phyloP scores from a whole-genome alignment of 2,113 vertebrate species.

The Dipodomys merriami region DNA sequence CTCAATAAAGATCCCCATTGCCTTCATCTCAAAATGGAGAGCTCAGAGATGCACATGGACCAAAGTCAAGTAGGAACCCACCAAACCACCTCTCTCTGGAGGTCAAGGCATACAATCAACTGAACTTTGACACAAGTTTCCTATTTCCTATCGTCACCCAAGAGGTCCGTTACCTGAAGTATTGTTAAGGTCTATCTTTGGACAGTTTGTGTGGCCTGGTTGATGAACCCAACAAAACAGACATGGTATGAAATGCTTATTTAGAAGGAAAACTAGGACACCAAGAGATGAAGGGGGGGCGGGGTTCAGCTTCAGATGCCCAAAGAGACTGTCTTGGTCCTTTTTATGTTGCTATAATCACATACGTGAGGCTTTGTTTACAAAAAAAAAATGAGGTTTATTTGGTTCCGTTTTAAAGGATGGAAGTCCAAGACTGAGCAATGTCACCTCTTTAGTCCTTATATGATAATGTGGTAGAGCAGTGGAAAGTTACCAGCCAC shows the following conservation, averaged over 20 bases:
- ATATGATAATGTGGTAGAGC: background rate
- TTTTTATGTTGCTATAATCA: background rate
- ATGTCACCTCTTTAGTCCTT: background rate
- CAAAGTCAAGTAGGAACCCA: background rate
- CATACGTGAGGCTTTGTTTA: background rate
- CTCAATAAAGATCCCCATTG: background rate
- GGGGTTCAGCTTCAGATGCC: background rate
- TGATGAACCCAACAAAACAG: background rate
- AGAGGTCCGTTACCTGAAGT: background rate
- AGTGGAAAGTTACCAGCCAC: too few relatives aligned
- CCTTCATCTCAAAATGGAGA: background rate
- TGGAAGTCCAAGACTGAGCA: background rate
- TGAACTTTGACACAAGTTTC: background rate
- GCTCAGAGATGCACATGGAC: background rate
- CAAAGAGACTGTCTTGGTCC: background rate
- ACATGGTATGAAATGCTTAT: background rate
- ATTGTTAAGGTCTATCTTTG: constrained; percentile 1
- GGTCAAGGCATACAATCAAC: background rate
- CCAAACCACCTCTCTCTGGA: background rate
- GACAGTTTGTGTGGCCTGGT: background rate
- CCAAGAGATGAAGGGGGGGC: background rate
- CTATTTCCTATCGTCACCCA: background rate
- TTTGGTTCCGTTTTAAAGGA: background rate
- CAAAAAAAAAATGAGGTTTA: background rate
- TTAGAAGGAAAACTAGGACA: constrained; percentile 32